Conservation (phyloP, 2,113 vertebrate genomes). For the Hydrolagus affinis region DNA sequence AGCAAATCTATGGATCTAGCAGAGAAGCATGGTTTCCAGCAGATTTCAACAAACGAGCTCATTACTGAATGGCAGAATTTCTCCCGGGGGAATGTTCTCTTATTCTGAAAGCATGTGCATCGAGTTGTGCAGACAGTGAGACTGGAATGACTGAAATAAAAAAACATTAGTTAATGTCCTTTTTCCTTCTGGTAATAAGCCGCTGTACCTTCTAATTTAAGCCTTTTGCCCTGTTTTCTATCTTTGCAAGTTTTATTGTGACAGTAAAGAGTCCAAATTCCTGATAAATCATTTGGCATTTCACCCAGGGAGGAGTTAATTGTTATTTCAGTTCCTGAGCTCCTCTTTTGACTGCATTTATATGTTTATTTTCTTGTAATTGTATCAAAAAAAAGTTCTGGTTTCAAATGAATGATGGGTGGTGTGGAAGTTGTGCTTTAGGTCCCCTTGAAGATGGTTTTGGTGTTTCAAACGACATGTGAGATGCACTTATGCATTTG, state of each 20-base stretch:
- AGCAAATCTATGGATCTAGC: neutral
- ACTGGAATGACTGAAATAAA: neutral
- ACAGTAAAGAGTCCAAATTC: neutral
- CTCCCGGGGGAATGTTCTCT: neutral
- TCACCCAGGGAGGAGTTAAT: neutral
- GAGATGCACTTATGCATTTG: neutral
- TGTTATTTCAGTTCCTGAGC: neutral
- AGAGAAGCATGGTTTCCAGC: conserved; percentile 15
- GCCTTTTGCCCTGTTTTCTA: neutral
- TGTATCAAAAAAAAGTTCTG: neutral
- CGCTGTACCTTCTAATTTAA: neutral
- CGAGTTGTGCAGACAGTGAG: neutral
- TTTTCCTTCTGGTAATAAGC: neutral
- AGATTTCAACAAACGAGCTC: conserved; percentile 22
- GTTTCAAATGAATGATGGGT: neutral
- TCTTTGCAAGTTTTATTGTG: neutral
- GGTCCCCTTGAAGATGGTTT: neutral
- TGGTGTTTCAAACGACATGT: neutral
- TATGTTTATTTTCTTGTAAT: neutral
- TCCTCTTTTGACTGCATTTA: conserved; percentile 5
- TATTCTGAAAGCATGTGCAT: neutral
- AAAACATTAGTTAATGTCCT: neutral
- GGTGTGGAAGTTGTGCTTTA: neutral
- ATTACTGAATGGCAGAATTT: conserved; percentile 14
- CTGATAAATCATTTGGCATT: conserved; percentile 12